Evolutionary conservation across 2,888 invertebrate genomes (phyloP).

Genomic region (Nowickia ferox): DNA sequence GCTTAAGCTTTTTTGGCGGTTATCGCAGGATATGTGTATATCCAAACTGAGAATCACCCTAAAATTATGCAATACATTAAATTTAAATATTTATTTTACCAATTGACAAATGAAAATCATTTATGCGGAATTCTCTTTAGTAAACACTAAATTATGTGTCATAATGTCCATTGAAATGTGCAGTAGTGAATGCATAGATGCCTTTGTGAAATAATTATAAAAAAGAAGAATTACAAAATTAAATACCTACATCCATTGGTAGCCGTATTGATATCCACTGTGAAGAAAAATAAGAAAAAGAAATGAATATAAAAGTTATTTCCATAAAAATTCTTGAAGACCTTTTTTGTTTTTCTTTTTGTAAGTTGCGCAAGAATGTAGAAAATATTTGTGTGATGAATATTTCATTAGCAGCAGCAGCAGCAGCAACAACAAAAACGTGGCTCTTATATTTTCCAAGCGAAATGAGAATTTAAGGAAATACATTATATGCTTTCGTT

Average conservation of each 20-base stretch:
- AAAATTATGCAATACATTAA: too few relatives aligned
- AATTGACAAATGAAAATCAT: not conserved
- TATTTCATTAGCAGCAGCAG: slow-evolving; percentile 39
- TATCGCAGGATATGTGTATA: too few relatives aligned
- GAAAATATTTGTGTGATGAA: slow-evolving; percentile 39
- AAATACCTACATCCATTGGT: slow-evolving; percentile 77
- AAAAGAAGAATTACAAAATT: slow-evolving; percentile 14
- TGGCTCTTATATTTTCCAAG: not conserved
- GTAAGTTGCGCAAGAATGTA: not conserved
- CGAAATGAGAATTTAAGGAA: not conserved
- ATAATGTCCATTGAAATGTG: not conserved
- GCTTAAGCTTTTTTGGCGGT: too few relatives aligned
- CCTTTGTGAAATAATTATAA: not conserved
- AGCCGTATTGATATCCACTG: slow-evolving; percentile 76
- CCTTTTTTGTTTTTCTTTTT: slow-evolving; percentile 2
- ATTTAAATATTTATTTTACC: not conserved
- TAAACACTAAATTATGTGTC: too few relatives aligned
- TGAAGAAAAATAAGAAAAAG: slow-evolving; percentile 57
- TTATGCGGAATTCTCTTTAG: not conserved
- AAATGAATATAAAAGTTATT: slow-evolving; percentile 36
- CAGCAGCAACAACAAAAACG: not conserved
- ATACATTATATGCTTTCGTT: too few relatives aligned
- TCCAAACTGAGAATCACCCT: too few relatives aligned
- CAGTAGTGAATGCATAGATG: too few relatives aligned
- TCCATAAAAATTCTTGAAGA: slow-evolving; percentile 49